Percentiles rank a stretch among this genome's conserved stretches.
These are phyloP conservation scores for fruit fly (Drosophila melanogaster) DNA, from an alignment of 1,140 invertebrate genomes.

Conservation along the genomic window Release_6_plus_ISO1_MT NT_033777.3:10762501-10763000, in stretches of 20 bases:
- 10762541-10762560: slow-evolving; percentile 36
- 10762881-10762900: background rate
- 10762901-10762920: background rate
- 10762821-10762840: background rate
- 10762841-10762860: background rate
- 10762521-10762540: slow-evolving; percentile 59
- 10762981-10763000: background rate
- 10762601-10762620: slow-evolving; percentile 20
- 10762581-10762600: slow-evolving; percentile 34
- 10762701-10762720: background rate
- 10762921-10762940: no score
- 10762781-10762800: background rate
- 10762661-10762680: slow-evolving; percentile 2
- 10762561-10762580: slow-evolving; percentile 18
- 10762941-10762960: no score
- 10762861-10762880: background rate
- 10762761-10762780: no score
- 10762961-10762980: no score
- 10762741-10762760: background rate
- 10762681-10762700: background rate
- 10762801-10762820: background rate
- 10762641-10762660: background rate
- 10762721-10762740: slow-evolving; percentile 3
- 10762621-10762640: slow-evolving; percentile 20
- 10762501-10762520: slow-evolving; percentile 32